Conservation (phyloP, 2,113 vertebrate species). For the Thomomys bottae region DNA sequence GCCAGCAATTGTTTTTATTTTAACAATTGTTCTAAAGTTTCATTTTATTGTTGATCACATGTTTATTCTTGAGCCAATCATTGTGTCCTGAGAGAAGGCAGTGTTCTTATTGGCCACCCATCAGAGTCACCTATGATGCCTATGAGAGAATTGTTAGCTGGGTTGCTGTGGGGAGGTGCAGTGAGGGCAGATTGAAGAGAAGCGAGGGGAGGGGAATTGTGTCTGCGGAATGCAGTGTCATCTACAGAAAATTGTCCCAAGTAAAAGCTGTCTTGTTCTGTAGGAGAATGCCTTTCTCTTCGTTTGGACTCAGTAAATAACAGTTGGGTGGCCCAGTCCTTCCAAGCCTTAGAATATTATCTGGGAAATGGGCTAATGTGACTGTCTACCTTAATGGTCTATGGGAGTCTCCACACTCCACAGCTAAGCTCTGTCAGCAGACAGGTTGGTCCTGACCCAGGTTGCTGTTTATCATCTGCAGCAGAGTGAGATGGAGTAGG, state of each 20-base stretch:
- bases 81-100: neutral
- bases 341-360: neutral
- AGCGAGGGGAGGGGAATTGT: neutral
- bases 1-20: neutral
- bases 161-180: no score
- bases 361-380: neutral
- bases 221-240: neutral
- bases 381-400: no score
- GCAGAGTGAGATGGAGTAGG: no score
- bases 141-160: neutral
- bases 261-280: neutral
- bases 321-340: neutral
- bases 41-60: neutral
- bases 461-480: no score
- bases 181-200: neutral
- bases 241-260: neutral
- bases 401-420: no score
- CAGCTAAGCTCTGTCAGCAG: no score
- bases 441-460: no score
- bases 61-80: neutral
- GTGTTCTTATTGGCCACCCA: neutral
- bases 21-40: neutral
- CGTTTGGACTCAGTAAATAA: neutral
- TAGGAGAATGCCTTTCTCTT: neutral
- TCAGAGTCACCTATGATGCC: no score